Evolutionary conservation across 2,888 invertebrate species (phyloP).

Genomic region (Erynnis tages): DNA sequence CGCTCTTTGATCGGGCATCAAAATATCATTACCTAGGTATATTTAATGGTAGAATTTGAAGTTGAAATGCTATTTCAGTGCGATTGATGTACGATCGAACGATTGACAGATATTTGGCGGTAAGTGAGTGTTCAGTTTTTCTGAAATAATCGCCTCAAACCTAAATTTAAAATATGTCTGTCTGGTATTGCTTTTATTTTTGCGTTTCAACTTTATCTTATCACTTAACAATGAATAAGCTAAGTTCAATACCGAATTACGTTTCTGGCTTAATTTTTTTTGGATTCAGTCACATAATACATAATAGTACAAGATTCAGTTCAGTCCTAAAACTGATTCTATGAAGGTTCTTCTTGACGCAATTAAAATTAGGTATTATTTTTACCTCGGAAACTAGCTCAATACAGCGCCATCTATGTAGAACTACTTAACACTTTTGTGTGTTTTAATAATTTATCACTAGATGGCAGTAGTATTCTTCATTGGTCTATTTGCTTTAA

Average conservation of each 20-base stretch:
- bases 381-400: neutral
- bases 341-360: no score
- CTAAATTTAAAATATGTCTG: no score
- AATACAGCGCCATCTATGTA: constrained; percentile 1
- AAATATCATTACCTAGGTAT: constrained; percentile 16
- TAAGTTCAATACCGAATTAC: no score
- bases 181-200: no score
- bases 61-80: constrained; percentile 8
- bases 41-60: constrained; percentile 2
- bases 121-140: neutral
- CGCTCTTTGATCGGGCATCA: constrained; percentile 21
- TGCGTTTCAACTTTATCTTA: no score
- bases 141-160: no score
- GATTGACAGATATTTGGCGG: neutral
- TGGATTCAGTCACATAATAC: no score
- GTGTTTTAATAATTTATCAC: neutral
- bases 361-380: neutral
- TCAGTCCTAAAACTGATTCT: no score
- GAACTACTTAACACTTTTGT: no score
- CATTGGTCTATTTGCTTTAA: constrained; percentile 21
- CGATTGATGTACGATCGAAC: constrained; percentile 2
- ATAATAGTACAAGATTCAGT: no score
- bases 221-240: no score
- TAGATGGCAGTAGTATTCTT: constrained; percentile 11
- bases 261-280: no score